Conservation (phyloP, 2,888 invertebrate genomes). For the Drosophila subsilvestris region DNA sequence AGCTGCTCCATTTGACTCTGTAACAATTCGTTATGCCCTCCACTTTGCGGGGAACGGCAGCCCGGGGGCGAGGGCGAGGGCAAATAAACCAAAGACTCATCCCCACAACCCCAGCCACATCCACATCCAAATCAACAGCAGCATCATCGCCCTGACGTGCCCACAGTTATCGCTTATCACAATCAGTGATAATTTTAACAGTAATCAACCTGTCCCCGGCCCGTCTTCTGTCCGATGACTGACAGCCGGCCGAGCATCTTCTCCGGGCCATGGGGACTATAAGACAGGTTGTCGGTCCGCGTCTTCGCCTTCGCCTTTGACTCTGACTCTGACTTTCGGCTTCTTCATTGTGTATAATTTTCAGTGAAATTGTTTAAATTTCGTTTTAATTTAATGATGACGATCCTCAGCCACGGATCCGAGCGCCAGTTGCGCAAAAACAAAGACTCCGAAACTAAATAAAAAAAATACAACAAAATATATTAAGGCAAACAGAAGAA, state of each 20-base stretch:
- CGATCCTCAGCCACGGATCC: slow-evolving; percentile 50
- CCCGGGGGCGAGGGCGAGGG: slow-evolving; percentile 30
- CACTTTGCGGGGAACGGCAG: slow-evolving; percentile 29
- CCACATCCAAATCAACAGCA: slow-evolving; percentile 30
- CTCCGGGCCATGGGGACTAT: not conserved
- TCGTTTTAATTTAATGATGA: slow-evolving; percentile 80
- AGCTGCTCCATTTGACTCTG: slow-evolving; percentile 78
- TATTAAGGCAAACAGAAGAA: slow-evolving; percentile 16
- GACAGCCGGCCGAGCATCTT: slow-evolving; percentile 30
- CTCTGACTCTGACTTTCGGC: slow-evolving; percentile 30
- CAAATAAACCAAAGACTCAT: slow-evolving; percentile 58
- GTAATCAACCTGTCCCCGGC: slow-evolving; percentile 78
- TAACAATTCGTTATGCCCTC: slow-evolving; percentile 79
- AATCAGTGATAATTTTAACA: slow-evolving; percentile 81
- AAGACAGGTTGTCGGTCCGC: slow-evolving; percentile 41
- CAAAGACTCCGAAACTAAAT: slow-evolving; percentile 21
- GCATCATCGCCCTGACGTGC: slow-evolving; percentile 69
- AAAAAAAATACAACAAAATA: slow-evolving; percentile 2
- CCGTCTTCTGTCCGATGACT: slow-evolving; percentile 48
- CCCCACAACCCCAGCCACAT: slow-evolving; percentile 29
- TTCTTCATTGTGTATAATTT: slow-evolving; percentile 73
- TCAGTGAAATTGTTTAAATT: slow-evolving; percentile 80
- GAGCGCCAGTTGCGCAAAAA: slow-evolving; percentile 71
- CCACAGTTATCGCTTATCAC: slow-evolving; percentile 81
- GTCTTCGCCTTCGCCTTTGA: slow-evolving; percentile 21